Percentiles rank a stretch among this genome's conserved stretches.
Conservation (phyloP, 2,797 vertebrate genomes). For the Crocodylus rhombifer region DNA sequence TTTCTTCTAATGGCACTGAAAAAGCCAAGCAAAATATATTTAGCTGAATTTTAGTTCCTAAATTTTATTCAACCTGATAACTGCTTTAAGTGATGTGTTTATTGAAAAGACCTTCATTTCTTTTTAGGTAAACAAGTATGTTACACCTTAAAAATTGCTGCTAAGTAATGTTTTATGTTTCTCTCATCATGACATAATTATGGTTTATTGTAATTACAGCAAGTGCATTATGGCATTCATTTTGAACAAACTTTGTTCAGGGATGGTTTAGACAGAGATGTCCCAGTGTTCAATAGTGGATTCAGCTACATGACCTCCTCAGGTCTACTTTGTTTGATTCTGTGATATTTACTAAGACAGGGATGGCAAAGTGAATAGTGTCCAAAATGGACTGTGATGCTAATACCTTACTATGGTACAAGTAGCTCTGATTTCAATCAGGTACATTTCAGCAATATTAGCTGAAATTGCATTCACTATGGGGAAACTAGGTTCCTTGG, state of each 20-base stretch:
- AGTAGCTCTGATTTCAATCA: neutral
- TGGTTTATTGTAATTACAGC: neutral
- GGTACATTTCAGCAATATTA: neutral
- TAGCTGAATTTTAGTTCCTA: conserved; percentile 31
- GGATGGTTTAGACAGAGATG: too few relatives aligned
- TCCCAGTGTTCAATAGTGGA: too few relatives aligned
- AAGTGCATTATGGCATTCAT: neutral
- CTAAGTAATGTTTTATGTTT: neutral
- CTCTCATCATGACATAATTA: neutral
- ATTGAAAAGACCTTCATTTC: conserved; percentile 24
- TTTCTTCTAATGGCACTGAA: conserved; percentile 47
- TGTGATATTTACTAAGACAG: conserved; percentile 2
- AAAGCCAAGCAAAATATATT: conserved; percentile 22
- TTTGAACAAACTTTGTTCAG: too few relatives aligned
- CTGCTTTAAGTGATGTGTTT: neutral
- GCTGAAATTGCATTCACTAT: neutral
- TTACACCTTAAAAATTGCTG: conserved; percentile 18
- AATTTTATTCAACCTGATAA: conserved; percentile 51
- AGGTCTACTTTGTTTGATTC: too few relatives aligned
- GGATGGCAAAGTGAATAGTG: neutral
- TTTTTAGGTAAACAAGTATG: neutral
- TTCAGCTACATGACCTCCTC: too few relatives aligned
- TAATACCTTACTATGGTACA: conserved; percentile 6
- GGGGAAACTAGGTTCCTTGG: neutral
- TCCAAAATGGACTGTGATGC: neutral